Conservation (phyloP, 2,113 vertebrate genomes). For the Heloderma charlesbogerti region DNA sequence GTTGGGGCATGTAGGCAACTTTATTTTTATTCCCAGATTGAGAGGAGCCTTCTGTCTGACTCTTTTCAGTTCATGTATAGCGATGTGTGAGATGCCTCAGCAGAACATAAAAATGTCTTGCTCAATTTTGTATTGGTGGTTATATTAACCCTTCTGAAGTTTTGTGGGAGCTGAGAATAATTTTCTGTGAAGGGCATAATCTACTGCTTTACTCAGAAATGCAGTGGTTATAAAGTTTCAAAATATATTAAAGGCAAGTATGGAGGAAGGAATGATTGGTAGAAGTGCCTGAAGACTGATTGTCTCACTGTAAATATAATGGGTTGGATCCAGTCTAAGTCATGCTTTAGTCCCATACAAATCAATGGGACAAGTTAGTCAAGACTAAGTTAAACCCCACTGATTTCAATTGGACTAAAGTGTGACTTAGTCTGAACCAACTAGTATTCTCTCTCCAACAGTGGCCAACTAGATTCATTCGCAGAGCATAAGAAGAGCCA, state of each 20-base stretch:
- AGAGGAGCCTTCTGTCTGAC: not conserved
- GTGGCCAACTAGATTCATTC: not conserved
- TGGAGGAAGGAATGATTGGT: not conserved
- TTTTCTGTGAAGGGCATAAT: not conserved
- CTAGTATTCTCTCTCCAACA: not conserved
- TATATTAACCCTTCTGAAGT: not conserved
- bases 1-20: fast-evolving
- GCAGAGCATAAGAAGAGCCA: not conserved
- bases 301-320: not conserved
- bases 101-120: not conserved
- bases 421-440: not conserved
- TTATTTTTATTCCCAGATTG: not conserved
- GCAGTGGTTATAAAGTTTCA: not conserved
- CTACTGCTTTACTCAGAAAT: not conserved
- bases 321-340: not conserved
- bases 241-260: not conserved
- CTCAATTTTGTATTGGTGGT: not conserved
- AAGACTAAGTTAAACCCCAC: not conserved
- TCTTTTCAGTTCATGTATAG: not conserved
- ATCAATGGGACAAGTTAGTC: not conserved
- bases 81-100: not conserved
- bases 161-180: not conserved
- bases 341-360: not conserved
- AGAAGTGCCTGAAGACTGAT: not conserved
- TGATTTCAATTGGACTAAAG: not conserved